Evolutionary conservation across 1,140 invertebrate species (phyloP).

Genomic region (Ganaspis sp.): DNA sequence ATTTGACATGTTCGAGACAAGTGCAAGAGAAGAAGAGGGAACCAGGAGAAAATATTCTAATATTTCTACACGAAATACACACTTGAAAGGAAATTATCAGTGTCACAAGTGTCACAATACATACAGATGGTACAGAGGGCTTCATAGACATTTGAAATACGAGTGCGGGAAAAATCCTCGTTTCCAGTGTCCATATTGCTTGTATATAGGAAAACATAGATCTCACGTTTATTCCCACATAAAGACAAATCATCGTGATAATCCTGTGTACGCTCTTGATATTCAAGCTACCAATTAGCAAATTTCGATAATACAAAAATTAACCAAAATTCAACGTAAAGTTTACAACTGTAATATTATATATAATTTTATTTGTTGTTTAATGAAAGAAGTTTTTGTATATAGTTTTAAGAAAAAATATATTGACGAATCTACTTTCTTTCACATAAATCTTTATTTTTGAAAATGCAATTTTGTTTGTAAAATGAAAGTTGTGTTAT

Average conservation of each 20-base stretch:
- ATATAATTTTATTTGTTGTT: not conserved
- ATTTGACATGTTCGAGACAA: slow-evolving; percentile 37
- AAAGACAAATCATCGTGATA: slow-evolving; percentile 62
- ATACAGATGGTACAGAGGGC: slow-evolving; percentile 64
- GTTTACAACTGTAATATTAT: too few relatives aligned
- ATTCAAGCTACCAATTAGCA: slow-evolving; percentile 44
- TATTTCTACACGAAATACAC: slow-evolving; percentile 44
- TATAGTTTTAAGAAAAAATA: too few relatives aligned
- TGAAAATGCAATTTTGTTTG: not conserved
- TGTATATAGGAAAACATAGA: slow-evolving; percentile 61
- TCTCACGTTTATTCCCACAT: slow-evolving; percentile 63
- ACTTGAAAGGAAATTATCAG: slow-evolving; percentile 51
- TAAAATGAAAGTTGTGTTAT: not conserved
- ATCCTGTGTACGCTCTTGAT: slow-evolving; percentile 64
- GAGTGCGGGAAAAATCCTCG: slow-evolving; percentile 72
- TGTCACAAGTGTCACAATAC: slow-evolving; percentile 57
- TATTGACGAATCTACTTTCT: not conserved
- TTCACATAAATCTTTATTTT: not conserved
- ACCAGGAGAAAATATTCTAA: slow-evolving; percentile 26
- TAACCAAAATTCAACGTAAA: too few relatives aligned
- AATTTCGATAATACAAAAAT: slow-evolving; percentile 1
- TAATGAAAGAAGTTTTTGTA: too few relatives aligned
- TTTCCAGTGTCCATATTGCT: slow-evolving; percentile 71
- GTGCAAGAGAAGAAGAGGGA: slow-evolving; percentile 16
- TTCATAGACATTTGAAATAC: slow-evolving; percentile 69